These are phyloP conservation scores for Jordanella pulchra DNA, from an alignment of 2,797 vertebrate species.

Conservation along the genomic window DNA sequence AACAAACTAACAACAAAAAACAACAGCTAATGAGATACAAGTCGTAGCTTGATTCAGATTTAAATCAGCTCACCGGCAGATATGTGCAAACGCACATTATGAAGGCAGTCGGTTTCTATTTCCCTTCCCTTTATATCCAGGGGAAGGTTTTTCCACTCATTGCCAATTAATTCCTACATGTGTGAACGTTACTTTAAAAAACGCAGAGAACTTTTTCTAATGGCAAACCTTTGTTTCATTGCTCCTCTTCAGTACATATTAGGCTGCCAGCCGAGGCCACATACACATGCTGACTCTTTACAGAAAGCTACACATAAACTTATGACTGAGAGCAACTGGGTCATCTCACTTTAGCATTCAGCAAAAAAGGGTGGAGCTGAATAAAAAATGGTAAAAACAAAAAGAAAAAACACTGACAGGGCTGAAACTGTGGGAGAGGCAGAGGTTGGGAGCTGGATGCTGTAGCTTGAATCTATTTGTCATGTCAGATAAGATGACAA, in stretches of 20 bases:
- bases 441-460: slow-evolving; percentile 34
- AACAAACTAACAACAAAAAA: not conserved
- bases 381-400: not conserved
- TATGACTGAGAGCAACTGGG: slow-evolving; percentile 39
- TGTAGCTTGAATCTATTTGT: slow-evolving; percentile 67
- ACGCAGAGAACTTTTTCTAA: slow-evolving; percentile 14
- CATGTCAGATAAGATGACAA: slow-evolving; percentile 75
- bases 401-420: slow-evolving; percentile 17
- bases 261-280: slow-evolving; percentile 23
- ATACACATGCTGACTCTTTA: slow-evolving; percentile 29
- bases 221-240: slow-evolving; percentile 26
- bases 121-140: not conserved
- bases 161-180: slow-evolving; percentile 1
- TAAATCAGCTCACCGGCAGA: not conserved
- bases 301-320: slow-evolving; percentile 33
- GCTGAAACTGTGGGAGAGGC: slow-evolving; percentile 19
- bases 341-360: slow-evolving; percentile 39
- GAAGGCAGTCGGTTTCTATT: slow-evolving; percentile 3
- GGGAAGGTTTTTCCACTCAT: slow-evolving; percentile 16
- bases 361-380: not conserved
- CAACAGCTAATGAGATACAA: slow-evolving; percentile 14
- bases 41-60: slow-evolving; percentile 18
- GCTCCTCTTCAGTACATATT: slow-evolving; percentile 28
- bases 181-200: slow-evolving; percentile 34
- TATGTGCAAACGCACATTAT: not conserved